Evolutionary conservation across 2,797 vertebrate species (phyloP).

Genomic region (Crenuchus spilurus): DNA sequence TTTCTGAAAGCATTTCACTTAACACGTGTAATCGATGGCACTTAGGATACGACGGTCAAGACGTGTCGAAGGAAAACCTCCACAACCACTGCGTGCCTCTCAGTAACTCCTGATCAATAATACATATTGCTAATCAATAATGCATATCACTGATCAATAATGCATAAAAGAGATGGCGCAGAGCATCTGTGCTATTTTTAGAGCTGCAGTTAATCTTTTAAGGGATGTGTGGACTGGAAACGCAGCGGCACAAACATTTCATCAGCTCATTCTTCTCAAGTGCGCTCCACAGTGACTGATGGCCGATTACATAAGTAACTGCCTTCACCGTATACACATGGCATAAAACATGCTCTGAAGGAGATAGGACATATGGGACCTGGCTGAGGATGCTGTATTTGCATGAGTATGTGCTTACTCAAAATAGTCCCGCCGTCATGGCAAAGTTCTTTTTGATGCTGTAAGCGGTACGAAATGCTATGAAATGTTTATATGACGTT

Average conservation of each 20-base stretch:
- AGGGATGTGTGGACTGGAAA: neutral
- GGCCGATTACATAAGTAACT: neutral
- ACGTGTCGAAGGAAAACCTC: neutral
- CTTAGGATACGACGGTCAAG: neutral
- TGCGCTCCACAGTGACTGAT: neutral
- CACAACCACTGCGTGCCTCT: neutral
- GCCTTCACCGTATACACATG: neutral
- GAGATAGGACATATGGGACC: neutral
- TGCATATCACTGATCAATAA: slow-evolving; percentile 3
- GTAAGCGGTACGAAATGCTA: no score
- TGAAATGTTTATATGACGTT: no score
- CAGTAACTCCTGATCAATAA: slow-evolving; percentile 14
- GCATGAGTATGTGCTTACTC: neutral
- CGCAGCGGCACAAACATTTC: neutral
- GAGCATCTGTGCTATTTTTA: neutral
- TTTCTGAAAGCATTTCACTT: no score
- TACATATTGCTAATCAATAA: neutral
- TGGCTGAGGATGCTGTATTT: neutral
- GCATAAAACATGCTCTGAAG: neutral
- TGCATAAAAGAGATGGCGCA: neutral
- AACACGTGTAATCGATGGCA: neutral
- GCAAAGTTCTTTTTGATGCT: no score
- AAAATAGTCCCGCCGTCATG: no score
- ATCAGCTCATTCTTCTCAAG: neutral
- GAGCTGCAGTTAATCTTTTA: neutral